Evolutionary conservation across 2,888 invertebrate genomes (phyloP).

Genomic region (Meteorus colon): DNA sequence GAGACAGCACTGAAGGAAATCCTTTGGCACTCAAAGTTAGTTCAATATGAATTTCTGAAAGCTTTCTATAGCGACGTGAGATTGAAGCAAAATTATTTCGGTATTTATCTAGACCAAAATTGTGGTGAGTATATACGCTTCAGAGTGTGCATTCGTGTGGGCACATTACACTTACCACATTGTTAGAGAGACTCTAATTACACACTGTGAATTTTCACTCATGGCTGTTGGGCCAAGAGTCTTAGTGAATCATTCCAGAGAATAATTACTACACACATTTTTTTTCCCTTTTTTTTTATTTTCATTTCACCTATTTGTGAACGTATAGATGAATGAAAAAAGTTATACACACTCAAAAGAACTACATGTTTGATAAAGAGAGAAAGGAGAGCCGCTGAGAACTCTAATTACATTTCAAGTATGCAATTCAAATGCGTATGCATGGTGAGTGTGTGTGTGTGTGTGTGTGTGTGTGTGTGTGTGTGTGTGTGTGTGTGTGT

Average conservation of each 20-base stretch:
- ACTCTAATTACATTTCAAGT: conserved; percentile 20
- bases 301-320: not conserved
- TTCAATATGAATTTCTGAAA: not conserved
- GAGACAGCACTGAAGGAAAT: no score
- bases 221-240: not conserved
- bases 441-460: not conserved
- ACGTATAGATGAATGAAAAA: not conserved
- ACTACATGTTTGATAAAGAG: not conserved
- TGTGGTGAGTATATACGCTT: conserved; percentile 7
- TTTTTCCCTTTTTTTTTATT: conserved; percentile 21
- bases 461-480: not conserved
- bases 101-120: conserved; percentile 11
- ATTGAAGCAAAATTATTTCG: conserved; percentile 29
- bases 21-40: not conserved
- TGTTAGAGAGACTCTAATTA: conserved; percentile 32
- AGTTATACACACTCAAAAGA: conserved; percentile 2
- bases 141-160: conserved; percentile 13
- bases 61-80: conserved; percentile 24
- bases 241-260: not conserved
- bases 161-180: conserved; percentile 14
- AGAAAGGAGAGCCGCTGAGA: not conserved
- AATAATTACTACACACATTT: conserved; percentile 29
- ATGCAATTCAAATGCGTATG: not conserved
- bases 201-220: conserved; percentile 37
- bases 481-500: not conserved